Base-by-base conservation (phyloP, 2,113 vertebrate genomes). In the Pterocles gutturalis region DNA sequence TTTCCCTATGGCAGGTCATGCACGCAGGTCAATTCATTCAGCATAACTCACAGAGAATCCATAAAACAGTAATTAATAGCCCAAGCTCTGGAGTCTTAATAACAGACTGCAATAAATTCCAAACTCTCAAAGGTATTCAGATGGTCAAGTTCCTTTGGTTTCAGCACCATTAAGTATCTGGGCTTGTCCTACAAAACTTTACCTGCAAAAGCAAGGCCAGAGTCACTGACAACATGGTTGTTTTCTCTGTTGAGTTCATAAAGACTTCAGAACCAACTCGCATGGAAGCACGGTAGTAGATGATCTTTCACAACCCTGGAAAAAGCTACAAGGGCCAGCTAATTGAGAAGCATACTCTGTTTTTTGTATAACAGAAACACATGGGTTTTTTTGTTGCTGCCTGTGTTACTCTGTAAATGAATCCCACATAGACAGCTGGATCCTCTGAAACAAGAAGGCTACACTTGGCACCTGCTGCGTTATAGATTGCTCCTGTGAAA, bases 401-500 rank as follows among this genome's bases (percentile, higher is more conserved):
- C 62, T 83, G 26, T 75, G 48, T 72, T 71, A 80, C 69, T 91
- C 48, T 86, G 89, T 92, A 94, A 87, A 94, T 75, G 60, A 94
- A 96, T 97, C 79, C 79, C 72, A 93, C 61, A 54, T 6, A 94
- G 71, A 92, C 82, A 95, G 88, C 78, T 95, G 86, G 96, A 96
- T 91, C 83, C 83, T 78, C 67, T 54, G 80, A 96, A 97, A 96
- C 83, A 90, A 95, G 92, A 78, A 92, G 94, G 94, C 83, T 97
- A 93, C 67, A 87, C 72, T 94, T 95, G 92, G 94, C 95, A 95
- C 72, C 95, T 88, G 57, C 95, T 95, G 86, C 15, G 6, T 92
- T 97, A 94, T 92, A 95, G 96, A 95, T 65, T 95, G 92, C 87
- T 88, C 89, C 83, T 96, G 89, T 87, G 90, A 96, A 96, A 94